Evolutionary conservation across 2,888 invertebrate genomes (phyloP), one percentile per base, ranked within the genome.

Genomic region (Tachystola acroxantha): DNA sequence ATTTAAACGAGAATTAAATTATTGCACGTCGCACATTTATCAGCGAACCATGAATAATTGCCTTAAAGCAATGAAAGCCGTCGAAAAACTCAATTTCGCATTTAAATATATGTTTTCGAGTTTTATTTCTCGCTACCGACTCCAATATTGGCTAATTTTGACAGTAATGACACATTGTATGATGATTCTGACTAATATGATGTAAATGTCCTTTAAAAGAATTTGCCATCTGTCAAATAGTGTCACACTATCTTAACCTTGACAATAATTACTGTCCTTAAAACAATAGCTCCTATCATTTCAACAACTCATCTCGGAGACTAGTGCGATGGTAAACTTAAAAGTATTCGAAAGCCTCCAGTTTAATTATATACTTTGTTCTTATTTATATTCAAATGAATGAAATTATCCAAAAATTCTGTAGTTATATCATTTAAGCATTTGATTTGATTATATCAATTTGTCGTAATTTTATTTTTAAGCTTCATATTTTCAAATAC

Each of bases 51-150:
- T 80, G 79, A 82, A 73, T 84, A 80, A 84, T 78, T 71, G 73
- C 54, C 65, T 63, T 68, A 61, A 70, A 64, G 69, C 75, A 77
- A 78, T 72, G 72, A 75, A 70, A 74, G 74, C 64, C 61, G 70
- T 72, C 76, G 69, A 76, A 81, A 80, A 79, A 80, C 77, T 82
- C 75, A 81, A 84, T 82, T 79, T 67, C 70, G 65, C 67, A 74
- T 82, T 80, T 79, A 77, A 80, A 81, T 78, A 77, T 74, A 75
- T 71, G 69, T 69, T 75, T 76, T 73, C 57, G 59, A 55, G 41
- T 60, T 55, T 64, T 64, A 60, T 55, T 57, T 28, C 31, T 29
- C 34, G 7, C 20, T 9, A 13, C 12, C 12, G 10, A 7, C 11
- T 11, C 20, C 39, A n/a, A 45, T 45, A 45, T 44, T 42, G 45